Evolutionary conservation across 35 echinoderm and acorn worm species (phyloP).

Genomic region (Holothuria glaberrima): DNA sequence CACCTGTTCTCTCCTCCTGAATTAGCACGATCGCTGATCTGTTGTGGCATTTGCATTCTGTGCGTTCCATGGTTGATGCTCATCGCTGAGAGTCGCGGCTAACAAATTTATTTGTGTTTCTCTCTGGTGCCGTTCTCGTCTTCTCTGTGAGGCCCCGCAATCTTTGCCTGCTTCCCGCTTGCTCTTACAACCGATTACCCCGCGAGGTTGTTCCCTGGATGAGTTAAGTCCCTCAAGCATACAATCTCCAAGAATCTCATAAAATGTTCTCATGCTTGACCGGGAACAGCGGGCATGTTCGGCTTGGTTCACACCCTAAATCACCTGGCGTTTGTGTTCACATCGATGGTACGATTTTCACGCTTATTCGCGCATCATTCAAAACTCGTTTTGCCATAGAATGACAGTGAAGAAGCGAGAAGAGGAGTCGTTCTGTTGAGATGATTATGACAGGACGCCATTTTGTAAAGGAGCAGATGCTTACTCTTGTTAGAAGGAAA

Average conservation of each 20-base stretch:
- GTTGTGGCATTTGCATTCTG: constrained; percentile 13
- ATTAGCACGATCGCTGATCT: constrained; percentile 30
- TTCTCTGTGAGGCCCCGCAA: constrained; percentile 12
- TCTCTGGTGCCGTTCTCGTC: background rate
- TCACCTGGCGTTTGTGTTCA: constrained; percentile 49
- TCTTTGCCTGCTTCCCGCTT: constrained; percentile 22
- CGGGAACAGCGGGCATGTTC: constrained; percentile 36
- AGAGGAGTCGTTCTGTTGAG: background rate
- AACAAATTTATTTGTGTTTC: constrained; percentile 46
- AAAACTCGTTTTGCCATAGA: background rate
- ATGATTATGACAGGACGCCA: background rate
- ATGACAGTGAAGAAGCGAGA: background rate
- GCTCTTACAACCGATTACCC: constrained; percentile 40
- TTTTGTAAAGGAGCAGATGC: background rate
- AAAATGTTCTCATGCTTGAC: constrained; percentile 36
- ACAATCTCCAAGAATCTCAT: constrained; percentile 34
- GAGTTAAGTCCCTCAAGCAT: constrained; percentile 7
- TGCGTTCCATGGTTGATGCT: background rate
- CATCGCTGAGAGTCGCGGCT: constrained; percentile 29
- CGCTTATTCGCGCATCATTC: constrained; percentile 33
- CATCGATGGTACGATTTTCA: constrained; percentile 46
- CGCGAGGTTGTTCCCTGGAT: constrained; percentile 34
- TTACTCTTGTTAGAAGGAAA: no score
- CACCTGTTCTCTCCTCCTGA: constrained; percentile 26
- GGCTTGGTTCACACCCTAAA: constrained; percentile 49